Percentiles rank a stretch among this genome's conserved stretches.
phyloP scores from a whole-genome alignment of 2,888 invertebrate genomes.

The Drepana falcataria region DNA sequence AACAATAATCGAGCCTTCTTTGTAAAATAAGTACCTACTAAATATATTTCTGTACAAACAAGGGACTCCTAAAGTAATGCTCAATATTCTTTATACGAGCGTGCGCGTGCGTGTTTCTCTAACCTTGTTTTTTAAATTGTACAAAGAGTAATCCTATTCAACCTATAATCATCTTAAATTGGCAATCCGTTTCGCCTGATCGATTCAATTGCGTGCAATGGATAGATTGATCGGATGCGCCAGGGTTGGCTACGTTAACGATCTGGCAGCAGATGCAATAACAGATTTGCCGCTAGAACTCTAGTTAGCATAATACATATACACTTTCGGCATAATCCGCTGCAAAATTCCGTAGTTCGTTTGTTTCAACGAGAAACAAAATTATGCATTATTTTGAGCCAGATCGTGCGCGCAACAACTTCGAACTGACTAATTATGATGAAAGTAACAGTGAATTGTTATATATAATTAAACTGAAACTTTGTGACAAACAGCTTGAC shows the following conservation, averaged over 20 bases:
- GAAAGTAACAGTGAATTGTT: slow-evolving; percentile 28
- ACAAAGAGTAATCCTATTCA: slow-evolving; percentile 39
- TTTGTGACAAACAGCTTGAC: slow-evolving; percentile 19
- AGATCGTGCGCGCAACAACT: slow-evolving; percentile 4
- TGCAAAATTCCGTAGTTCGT: slow-evolving; percentile 37
- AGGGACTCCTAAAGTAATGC: no score
- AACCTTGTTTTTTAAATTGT: slow-evolving; percentile 28
- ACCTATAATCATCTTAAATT: slow-evolving; percentile 49
- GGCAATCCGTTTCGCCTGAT: slow-evolving; percentile 51
- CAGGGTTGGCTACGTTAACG: slow-evolving; percentile 32
- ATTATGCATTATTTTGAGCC: not conserved
- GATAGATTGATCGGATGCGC: slow-evolving; percentile 47
- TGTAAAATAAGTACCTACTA: no score
- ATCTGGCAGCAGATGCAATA: slow-evolving; percentile 34
- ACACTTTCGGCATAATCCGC: slow-evolving; percentile 11
- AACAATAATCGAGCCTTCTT: no score
- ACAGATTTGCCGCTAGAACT: slow-evolving; percentile 50
- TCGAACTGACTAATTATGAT: slow-evolving; percentile 16
- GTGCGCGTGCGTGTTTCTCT: slow-evolving; percentile 5
- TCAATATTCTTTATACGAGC: not conserved
- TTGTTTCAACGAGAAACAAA: slow-evolving; percentile 20
- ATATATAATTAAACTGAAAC: slow-evolving; percentile 23
- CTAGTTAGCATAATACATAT: slow-evolving; percentile 36
- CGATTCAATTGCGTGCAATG: slow-evolving; percentile 49
- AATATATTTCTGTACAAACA: no score